Conservation (phyloP, 2,113 vertebrate species). For the Spea multiplicata region DNA sequence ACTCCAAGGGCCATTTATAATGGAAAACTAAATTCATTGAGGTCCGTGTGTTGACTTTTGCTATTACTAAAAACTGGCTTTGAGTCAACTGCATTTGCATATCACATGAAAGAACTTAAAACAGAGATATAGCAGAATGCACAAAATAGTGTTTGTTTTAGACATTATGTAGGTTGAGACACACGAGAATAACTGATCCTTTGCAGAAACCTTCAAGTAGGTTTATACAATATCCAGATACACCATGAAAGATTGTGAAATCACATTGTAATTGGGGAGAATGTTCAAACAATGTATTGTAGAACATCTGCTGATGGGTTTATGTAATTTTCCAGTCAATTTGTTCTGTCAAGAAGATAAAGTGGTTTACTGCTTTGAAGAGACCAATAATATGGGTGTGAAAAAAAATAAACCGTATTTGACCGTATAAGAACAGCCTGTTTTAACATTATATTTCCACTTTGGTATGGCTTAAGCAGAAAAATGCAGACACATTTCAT, state of each 20-base stretch:
- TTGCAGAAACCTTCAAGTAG: slow-evolving; percentile 50
- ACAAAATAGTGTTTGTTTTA: slow-evolving; percentile 31
- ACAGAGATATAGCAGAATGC: slow-evolving; percentile 48
- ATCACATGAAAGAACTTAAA: slow-evolving; percentile 53
- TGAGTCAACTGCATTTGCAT: slow-evolving; percentile 55
- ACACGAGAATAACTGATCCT: slow-evolving; percentile 53
- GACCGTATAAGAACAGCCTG: slow-evolving; percentile 35
- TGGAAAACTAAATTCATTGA: slow-evolving; percentile 58
- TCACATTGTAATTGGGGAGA: slow-evolving; percentile 59
- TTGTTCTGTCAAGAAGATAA: slow-evolving; percentile 80
- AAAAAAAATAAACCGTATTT: slow-evolving; percentile 41
- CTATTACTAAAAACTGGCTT: slow-evolving; percentile 33
- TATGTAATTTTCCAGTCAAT: slow-evolving; percentile 81
- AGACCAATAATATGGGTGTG: slow-evolving; percentile 59
- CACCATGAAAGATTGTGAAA: slow-evolving; percentile 61
- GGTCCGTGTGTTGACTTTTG: slow-evolving; percentile 56
- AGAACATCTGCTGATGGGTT: slow-evolving; percentile 75
- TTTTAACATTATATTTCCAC: slow-evolving; percentile 17
- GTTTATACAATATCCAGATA: slow-evolving; percentile 52
- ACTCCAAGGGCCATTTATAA: slow-evolving; percentile 61
- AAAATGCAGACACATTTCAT: neutral
- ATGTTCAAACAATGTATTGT: slow-evolving; percentile 71
- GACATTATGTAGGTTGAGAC: slow-evolving; percentile 18
- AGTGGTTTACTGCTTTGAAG: slow-evolving; percentile 72
- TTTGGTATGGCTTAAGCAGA: neutral